Evolutionary conservation across 2,797 vertebrate genomes (phyloP).

Genomic region (Gallinago solitaria): DNA sequence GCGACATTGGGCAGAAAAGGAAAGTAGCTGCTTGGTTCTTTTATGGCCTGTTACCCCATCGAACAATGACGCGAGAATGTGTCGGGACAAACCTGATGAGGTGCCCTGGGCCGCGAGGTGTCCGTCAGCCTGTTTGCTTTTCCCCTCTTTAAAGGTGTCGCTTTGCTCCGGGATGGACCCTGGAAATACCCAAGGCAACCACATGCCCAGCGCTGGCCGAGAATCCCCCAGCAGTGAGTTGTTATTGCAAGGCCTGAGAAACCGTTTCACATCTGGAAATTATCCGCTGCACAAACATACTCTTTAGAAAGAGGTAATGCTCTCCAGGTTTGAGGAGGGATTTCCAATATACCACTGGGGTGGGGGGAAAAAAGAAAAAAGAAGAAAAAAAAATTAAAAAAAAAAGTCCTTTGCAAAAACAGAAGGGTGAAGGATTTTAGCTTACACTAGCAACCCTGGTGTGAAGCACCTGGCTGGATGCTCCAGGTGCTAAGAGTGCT

Average conservation of each 20-base stretch:
- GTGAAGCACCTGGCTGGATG: background rate
- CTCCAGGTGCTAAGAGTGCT: background rate
- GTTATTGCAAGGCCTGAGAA: slow-evolving; percentile 23
- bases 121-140: slow-evolving; percentile 35
- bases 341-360: background rate
- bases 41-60: slow-evolving; percentile 28
- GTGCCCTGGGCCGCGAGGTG: background rate
- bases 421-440: background rate
- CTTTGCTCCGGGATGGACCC: background rate
- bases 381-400: background rate
- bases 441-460: background rate
- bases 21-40: slow-evolving; percentile 31
- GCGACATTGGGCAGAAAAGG: slow-evolving; percentile 47
- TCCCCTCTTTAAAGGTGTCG: background rate
- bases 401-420: background rate
- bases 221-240: background rate
- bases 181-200: slow-evolving; percentile 12
- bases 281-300: slow-evolving; percentile 21
- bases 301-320: slow-evolving; percentile 21
- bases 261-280: slow-evolving; percentile 39
- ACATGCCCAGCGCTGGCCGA: background rate
- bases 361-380: background rate
- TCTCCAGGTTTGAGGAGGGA: background rate
- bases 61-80: slow-evolving; percentile 21
- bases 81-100: slow-evolving; percentile 20